Conservation (phyloP, 2,888 invertebrate genomes). For the Abscondita cerata region DNA sequence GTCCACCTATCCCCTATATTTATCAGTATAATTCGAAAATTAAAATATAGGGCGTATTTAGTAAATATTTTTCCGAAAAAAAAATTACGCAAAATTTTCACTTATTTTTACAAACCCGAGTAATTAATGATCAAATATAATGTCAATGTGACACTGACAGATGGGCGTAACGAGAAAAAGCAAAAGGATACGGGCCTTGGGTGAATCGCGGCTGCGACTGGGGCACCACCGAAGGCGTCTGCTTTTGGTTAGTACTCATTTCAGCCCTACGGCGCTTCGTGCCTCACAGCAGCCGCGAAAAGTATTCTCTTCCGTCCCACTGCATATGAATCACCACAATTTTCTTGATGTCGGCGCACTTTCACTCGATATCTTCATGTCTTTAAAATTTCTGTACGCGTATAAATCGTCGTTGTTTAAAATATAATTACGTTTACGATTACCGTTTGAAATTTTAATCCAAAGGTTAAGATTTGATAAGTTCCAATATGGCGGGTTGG, state of each 20-base stretch:
- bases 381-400: conserved; percentile 36
- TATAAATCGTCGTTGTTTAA: conserved; percentile 1
- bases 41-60: too few species aligned
- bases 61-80: too few species aligned
- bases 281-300: conserved; percentile 68
- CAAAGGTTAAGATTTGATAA: conserved; percentile 57
- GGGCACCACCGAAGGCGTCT: conserved; percentile 67
- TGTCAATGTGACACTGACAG: conserved; percentile 46
- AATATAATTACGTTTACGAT: conserved; percentile 42
- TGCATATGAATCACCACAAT: conserved; percentile 55
- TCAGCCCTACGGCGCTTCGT: conserved; percentile 67
- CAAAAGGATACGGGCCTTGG: conserved; percentile 67
- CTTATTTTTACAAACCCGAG: conserved; percentile 7
- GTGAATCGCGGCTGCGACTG: conserved; percentile 65
- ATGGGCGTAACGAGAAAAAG: conserved; percentile 51
- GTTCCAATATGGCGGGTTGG: conserved; percentile 59
- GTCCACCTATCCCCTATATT: conserved; percentile 42
- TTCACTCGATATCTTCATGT: conserved; percentile 46
- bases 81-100: neutral
- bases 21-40: too few species aligned
- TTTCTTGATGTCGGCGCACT: conserved; percentile 53
- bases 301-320: conserved; percentile 51
- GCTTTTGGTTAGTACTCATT: conserved; percentile 73
- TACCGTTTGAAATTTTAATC: conserved; percentile 52
- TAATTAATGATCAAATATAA: conserved; percentile 12